Base-by-base conservation (phyloP, 2,888 invertebrate species). In the Mythimna ferrago region DNA sequence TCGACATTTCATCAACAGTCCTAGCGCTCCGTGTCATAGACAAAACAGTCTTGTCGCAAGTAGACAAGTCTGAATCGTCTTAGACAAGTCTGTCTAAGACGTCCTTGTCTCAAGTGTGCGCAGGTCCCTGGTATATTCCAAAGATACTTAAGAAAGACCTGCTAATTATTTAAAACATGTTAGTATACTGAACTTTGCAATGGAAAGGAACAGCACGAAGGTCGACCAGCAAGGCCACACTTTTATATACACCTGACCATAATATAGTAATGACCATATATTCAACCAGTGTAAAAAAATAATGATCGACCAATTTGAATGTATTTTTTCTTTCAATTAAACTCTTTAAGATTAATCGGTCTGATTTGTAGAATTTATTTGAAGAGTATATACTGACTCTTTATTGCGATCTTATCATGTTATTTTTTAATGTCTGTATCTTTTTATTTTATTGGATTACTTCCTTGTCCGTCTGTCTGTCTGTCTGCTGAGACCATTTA, bases 121-220 rank as follows among this genome's bases (percentile, higher is more conserved):
- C 26, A 26, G 26, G 26, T 26, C 26, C 19, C 16, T 48, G 16
- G 16, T 48, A 19, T 19, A 16, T 48, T 16, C 48, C 48, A 48
- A 6, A 48, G 16, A 64, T 58, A 71, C 26, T 73, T 73, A 54
- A 66, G 80, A 85, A 83, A 80, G 76, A 83, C 53, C 51, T 56
- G 54, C 61, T 70, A 70, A 81, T 80, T 77, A 80, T 75, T 73
- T 54, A n/a, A 82, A 81, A 84, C 77, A 35, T 74, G 86, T 76
- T 63, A 56, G 81, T 67, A 75, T 66, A 80, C 75, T 81, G 77
- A 83, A 71, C 81, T 86, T 86, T 82, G 74, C 53, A 71, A 74
- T 76, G 65, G 86, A 85, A 85, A 81, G 83, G 87, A 78, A 75
- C 35, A 9, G 26, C 48, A 57, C 53, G 76, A 84, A 86, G 87